These are phyloP conservation scores for Parnassius mnemosyne DNA, from an alignment of 2,888 invertebrate species.

Conservation along the genomic window DNA sequence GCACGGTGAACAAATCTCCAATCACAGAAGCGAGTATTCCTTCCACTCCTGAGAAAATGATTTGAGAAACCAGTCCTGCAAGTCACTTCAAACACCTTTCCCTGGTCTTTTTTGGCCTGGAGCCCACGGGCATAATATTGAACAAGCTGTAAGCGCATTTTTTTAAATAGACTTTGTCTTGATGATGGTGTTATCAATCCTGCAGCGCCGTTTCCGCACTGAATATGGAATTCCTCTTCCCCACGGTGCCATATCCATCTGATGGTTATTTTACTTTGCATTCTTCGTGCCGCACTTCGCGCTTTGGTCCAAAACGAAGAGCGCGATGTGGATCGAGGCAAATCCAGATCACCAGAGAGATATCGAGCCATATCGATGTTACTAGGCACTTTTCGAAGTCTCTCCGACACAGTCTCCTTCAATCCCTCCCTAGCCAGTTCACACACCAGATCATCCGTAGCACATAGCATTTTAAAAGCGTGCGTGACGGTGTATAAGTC, in stretches of 20 bases:
- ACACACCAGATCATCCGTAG: neutral
- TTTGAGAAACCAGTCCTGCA: neutral
- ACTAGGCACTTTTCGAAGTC: neutral
- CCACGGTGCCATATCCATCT: neutral
- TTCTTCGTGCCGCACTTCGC: neutral
- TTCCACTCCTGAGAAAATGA: too few relatives aligned
- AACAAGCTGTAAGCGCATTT: neutral
- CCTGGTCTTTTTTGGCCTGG: neutral
- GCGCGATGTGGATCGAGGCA: neutral
- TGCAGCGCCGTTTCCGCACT: neutral
- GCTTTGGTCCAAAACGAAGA: constrained; percentile 3
- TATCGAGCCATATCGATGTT: constrained; percentile 5
- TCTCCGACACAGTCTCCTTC: neutral
- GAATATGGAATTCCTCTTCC: neutral
- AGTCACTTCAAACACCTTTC: neutral
- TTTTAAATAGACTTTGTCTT: neutral
- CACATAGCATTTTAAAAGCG: neutral
- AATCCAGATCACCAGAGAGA: constrained; percentile 7
- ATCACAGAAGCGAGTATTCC: too few relatives aligned
- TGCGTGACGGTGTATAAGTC: constrained; percentile 5
- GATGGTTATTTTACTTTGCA: neutral
- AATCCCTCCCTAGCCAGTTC: neutral
- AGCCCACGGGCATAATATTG: neutral
- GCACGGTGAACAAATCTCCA: too few relatives aligned
- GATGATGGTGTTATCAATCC: neutral